Evolutionary conservation across 2,888 invertebrate species (phyloP).

Genomic region (Antitype chi): DNA sequence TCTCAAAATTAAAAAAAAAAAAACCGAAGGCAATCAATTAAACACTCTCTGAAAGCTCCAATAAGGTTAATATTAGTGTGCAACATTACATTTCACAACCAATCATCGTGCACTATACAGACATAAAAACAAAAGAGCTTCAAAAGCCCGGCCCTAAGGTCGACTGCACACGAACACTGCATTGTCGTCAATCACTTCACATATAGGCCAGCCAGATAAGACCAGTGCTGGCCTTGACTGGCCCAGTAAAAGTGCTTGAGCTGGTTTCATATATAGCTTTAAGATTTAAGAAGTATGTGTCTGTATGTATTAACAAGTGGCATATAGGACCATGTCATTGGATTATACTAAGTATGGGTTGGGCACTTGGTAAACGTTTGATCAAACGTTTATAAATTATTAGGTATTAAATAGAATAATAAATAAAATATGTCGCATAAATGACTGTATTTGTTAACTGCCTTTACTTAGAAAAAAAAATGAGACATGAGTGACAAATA

Average conservation of each 20-base stretch:
- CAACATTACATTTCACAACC: neutral
- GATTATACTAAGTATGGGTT: neutral
- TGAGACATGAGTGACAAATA: neutral
- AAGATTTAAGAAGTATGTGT: constrained; percentile 6
- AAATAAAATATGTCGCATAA: no score
- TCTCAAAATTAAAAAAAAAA: neutral
- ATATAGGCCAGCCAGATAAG: constrained; percentile 63
- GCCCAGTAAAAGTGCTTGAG: constrained; percentile 56
- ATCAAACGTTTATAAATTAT: no score
- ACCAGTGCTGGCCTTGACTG: constrained; percentile 50
- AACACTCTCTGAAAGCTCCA: neutral
- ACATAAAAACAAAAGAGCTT: constrained; percentile 27
- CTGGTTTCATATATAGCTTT: constrained; percentile 37
- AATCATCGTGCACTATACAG: neutral
- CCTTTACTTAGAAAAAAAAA: no score
- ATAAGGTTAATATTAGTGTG: neutral
- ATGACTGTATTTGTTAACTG: no score
- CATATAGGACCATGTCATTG: neutral
- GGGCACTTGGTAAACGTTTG: neutral
- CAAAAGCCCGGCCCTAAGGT: constrained; percentile 46
- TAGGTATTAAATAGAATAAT: no score
- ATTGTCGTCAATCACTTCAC: constrained; percentile 52
- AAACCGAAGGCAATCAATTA: neutral
- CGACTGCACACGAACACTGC: constrained; percentile 37
- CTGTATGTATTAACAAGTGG: neutral